These are phyloP conservation scores for Perdita meconis DNA, from an alignment of 2,888 invertebrate species.

Conservation along the genomic window DNA sequence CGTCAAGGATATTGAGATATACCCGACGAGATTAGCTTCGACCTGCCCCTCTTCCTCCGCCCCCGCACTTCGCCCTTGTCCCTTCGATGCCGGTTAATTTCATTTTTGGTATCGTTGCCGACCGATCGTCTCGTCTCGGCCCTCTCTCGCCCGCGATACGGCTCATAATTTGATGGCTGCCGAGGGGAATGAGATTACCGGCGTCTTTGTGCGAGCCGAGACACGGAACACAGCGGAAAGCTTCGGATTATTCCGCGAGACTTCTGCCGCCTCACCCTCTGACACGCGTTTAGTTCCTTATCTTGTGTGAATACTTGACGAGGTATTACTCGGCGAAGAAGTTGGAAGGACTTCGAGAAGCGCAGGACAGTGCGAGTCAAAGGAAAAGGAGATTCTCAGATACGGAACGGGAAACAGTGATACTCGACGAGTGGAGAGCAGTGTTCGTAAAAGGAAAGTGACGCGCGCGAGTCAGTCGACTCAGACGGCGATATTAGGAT, in stretches of 20 bases:
- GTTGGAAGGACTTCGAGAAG: conserved; percentile 2
- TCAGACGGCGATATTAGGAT: neutral
- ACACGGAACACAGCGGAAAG: neutral
- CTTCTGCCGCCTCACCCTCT: conserved; percentile 5
- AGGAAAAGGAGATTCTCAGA: conserved; percentile 7
- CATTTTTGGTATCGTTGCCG: conserved; percentile 58
- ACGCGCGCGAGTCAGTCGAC: neutral
- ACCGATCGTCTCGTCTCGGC: conserved; percentile 40
- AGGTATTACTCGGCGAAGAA: conserved; percentile 34
- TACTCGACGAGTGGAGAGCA: neutral
- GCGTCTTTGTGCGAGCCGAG: conserved; percentile 33
- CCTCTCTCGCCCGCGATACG: conserved; percentile 38
- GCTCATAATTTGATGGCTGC: conserved; percentile 53
- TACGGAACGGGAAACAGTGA: conserved; percentile 8
- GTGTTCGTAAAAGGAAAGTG: neutral
- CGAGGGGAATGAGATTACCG: conserved; percentile 49
- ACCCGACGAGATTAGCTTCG: conserved; percentile 64
- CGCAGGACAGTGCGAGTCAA: neutral
- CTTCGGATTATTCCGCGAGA: conserved; percentile 38
- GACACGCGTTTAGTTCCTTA: conserved; percentile 42
- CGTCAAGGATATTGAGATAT: conserved; percentile 68
- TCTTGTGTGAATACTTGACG: conserved; percentile 43
- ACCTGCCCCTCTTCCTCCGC: conserved; percentile 46
- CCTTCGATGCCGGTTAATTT: conserved; percentile 45
- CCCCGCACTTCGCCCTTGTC: neutral